Evolutionary conservation across 2,888 invertebrate genomes (phyloP).

Genomic region (Sceliomorpha sp.): DNA sequence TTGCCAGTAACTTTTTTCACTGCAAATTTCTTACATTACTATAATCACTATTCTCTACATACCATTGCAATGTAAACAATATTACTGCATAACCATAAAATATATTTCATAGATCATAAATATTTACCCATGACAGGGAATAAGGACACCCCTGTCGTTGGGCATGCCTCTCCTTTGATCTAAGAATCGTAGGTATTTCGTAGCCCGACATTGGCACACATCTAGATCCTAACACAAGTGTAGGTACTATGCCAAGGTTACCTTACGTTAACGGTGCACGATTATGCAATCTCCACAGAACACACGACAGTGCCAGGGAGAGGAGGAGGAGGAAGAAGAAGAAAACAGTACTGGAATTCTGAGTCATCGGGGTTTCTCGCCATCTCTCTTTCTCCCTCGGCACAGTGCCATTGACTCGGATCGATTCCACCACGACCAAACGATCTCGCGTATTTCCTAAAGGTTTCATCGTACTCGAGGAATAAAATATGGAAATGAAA

Average conservation of each 20-base stretch:
- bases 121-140: conserved; percentile 13
- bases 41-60: too few relatives aligned
- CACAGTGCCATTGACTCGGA: conserved; percentile 60
- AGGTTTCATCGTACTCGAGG: conserved; percentile 11
- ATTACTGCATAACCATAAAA: too few relatives aligned
- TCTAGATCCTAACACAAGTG: conserved; percentile 34
- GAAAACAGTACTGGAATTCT: conserved; percentile 22
- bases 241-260: conserved; percentile 65
- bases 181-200: conserved; percentile 13
- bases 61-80: conserved; percentile 1
- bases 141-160: conserved; percentile 9
- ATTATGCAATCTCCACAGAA: conserved; percentile 52
- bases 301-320: neutral
- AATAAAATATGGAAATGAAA: conserved; percentile 16
- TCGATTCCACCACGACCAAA: conserved; percentile 28
- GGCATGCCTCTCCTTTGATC: neutral
- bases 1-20: too few relatives aligned
- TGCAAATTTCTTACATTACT: too few relatives aligned
- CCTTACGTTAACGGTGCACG: conserved; percentile 57
- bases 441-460: conserved; percentile 28
- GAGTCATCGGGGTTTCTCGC: conserved; percentile 18
- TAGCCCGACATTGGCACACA: conserved; percentile 64
- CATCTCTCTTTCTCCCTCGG: conserved; percentile 33
- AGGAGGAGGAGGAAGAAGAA: conserved; percentile 28
- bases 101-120: too few relatives aligned